Base-by-base conservation (phyloP, 2,888 invertebrate genomes). In the Saturnia pavonia region DNA sequence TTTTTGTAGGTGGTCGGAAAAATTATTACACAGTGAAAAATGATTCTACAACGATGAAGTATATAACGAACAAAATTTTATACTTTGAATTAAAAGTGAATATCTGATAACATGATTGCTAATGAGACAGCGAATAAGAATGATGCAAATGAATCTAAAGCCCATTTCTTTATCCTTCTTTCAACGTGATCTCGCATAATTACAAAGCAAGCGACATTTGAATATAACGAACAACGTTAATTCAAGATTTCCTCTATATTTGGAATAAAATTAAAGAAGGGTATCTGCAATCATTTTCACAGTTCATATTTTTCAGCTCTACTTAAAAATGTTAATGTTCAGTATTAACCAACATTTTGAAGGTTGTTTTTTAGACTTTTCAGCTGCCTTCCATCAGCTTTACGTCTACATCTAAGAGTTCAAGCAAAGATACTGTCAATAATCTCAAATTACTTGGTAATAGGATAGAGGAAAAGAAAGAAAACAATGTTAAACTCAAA, bases 161-260 rank as follows among this genome's bases (percentile, higher is more conserved):
- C 48, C 16, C 11, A 48, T 27, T n/a, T 68, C 27, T 16, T 19
- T 68, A 34, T 60, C 12, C 57, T 4, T 60, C 27, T 60, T 14
- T 25, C 42, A 69, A 25, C n/a, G 57, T 69, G 60, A 12, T 65
- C 16, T 65, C 40, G 42, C 25, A 54, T 48, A 71, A 69, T 57
- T 54, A 67, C 69, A 60, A 60, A 42, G 57, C 54, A 69, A 69
- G 60, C 57, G 43, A 67, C 25, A 67, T 69, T 51, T 57, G 27
- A 69, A 67, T 66, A 54, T 25, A 60, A 67, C 27, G 43, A 69
- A n/a, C 27, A 57, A 45, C 22, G 67, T 45, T 60, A 71, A 57
- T 69, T 34, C 45, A 60, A 69, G 60, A 69, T 63, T 69, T 67
- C 12, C 34, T 27, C n/a, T 40, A 63, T 63, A 69, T 69, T 69